Evolutionary conservation across 2,113 vertebrate genomes (phyloP).

Genomic region (Lepus europaeus): DNA sequence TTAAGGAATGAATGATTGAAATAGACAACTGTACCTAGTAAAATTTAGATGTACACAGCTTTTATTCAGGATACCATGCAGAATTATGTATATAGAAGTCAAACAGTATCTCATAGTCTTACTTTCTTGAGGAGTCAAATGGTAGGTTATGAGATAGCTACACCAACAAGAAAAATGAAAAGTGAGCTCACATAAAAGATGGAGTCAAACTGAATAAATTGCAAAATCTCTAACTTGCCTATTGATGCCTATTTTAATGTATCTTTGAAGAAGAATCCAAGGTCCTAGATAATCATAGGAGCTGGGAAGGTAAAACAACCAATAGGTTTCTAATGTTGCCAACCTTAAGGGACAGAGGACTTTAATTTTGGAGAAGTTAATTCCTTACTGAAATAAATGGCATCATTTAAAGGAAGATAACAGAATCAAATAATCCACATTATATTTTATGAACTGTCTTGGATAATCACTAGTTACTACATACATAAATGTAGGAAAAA

Average conservation of each 20-base stretch:
- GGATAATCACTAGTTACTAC: neutral
- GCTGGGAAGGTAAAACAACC: neutral
- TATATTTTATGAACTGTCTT: neutral
- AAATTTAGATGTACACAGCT: neutral
- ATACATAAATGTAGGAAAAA: neutral
- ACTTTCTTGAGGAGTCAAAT: neutral
- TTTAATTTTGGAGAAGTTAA: neutral
- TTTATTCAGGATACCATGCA: neutral
- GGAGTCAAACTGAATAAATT: accelerated
- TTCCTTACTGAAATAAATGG: neutral
- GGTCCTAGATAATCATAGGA: neutral
- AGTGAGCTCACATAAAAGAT: neutral
- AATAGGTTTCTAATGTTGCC: neutral
- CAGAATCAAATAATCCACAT: neutral
- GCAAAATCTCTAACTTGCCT: neutral
- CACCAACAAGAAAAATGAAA: neutral
- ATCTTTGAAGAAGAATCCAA: neutral
- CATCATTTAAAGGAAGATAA: neutral
- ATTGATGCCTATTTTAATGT: accelerated
- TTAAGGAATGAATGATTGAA: neutral
- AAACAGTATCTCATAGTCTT: neutral
- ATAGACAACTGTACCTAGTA: neutral
- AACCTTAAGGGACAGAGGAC: neutral
- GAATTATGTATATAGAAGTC: neutral
- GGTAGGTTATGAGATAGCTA: neutral